Evolutionary conservation across 2,797 vertebrate genomes (phyloP).

Genomic region (Galago senegalensis): DNA sequence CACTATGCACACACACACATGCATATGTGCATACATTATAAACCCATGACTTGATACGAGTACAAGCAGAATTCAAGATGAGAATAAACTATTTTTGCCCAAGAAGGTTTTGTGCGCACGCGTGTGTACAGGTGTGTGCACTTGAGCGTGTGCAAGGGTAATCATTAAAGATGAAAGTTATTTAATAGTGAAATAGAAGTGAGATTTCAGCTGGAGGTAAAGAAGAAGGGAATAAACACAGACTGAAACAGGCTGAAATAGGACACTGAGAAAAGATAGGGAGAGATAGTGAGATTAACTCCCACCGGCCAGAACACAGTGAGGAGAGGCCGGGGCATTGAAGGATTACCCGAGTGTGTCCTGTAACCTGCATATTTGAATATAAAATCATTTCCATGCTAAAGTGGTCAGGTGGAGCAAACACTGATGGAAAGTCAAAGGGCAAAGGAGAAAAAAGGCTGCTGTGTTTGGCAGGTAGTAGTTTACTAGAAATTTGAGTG

Average conservation of each 20-base stretch:
- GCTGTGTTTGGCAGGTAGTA: not conserved
- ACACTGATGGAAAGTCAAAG: not conserved
- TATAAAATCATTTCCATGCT: not conserved
- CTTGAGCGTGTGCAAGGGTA: not conserved
- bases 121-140: no score
- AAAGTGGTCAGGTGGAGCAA: not conserved
- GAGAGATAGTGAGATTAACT: not conserved
- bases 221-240: not conserved
- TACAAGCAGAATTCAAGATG: not conserved
- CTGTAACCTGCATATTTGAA: rapidly evolving
- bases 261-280: no score
- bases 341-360: not conserved
- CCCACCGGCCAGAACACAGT: not conserved
- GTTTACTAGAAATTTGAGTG: not conserved
- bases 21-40: not conserved
- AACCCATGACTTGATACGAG: not conserved
- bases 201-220: not conserved
- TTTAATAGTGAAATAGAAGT: not conserved
- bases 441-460: rapidly evolving
- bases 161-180: not conserved
- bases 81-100: not conserved
- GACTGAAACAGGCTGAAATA: not conserved
- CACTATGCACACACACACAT: not conserved
- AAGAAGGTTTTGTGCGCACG: not conserved
- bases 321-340: not conserved